phyloP scores from a whole-genome alignment of 2,797 vertebrate genomes.

The Phrynocephalus forsythii region DNA sequence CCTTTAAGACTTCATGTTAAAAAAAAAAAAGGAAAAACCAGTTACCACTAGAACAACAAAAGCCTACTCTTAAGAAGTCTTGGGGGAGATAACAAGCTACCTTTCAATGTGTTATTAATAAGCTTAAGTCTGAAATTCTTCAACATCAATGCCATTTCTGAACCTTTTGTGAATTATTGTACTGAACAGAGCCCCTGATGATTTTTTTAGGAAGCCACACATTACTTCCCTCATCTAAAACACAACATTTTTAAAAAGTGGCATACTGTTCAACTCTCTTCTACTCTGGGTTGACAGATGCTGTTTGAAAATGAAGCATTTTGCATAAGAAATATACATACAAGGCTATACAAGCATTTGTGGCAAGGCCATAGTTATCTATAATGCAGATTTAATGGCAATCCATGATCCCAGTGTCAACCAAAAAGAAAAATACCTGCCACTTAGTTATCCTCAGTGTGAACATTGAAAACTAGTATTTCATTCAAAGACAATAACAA shows the following conservation, averaged over 20 bases:
- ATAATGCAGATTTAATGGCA: not conserved
- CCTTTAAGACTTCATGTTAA: constrained; percentile 33
- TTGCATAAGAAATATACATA: not conserved
- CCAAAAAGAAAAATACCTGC: not conserved
- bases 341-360: not conserved
- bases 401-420: not conserved
- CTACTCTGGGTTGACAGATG: not conserved
- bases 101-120: not conserved
- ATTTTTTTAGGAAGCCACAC: not conserved
- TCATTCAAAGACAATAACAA: not conserved
- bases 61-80: not conserved
- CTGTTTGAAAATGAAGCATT: not conserved
- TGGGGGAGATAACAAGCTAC: not conserved
- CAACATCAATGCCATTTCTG: not conserved
- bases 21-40: not conserved
- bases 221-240: not conserved
- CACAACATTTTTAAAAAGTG: constrained; percentile 49
- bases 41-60: not conserved
- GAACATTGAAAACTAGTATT: not conserved
- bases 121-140: not conserved
- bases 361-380: not conserved
- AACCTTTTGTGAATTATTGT: not conserved
- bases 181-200: not conserved
- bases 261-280: not conserved
- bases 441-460: not conserved